A percentile compares a stretch with the other conserved stretches of the same genome.
Evolutionary conservation across 2,888 invertebrate species (phyloP).

Genomic region (Listrodromus nycthemerus): DNA sequence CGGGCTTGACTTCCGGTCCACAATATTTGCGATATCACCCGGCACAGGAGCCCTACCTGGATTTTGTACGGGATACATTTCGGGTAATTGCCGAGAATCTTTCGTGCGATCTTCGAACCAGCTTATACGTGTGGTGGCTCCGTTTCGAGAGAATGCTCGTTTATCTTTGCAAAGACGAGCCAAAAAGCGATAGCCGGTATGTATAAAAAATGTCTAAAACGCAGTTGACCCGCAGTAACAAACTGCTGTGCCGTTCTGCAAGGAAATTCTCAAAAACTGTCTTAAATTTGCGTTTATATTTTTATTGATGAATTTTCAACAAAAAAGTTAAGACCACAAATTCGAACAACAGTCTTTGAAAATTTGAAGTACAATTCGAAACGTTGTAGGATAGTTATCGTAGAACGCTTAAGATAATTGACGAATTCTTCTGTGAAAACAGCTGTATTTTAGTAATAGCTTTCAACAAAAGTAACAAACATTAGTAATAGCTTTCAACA

Average conservation of each 20-base stretch:
- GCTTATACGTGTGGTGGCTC: slow-evolving; percentile 88
- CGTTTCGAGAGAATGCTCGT: slow-evolving; percentile 87
- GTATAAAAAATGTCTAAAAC: slow-evolving; percentile 27
- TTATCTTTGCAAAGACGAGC: slow-evolving; percentile 79
- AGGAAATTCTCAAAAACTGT: neutral
- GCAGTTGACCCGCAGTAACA: neutral
- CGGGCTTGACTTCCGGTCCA: slow-evolving; percentile 86
- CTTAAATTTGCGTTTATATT: no score
- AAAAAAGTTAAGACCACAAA: no score
- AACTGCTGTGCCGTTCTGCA: neutral
- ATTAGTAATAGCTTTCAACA: no score
- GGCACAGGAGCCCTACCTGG: slow-evolving; percentile 87
- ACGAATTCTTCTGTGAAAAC: no score
- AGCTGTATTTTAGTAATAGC: no score
- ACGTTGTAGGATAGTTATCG: no score
- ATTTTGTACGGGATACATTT: slow-evolving; percentile 86
- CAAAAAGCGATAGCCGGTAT: slow-evolving; percentile 81
- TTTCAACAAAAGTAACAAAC: neutral
- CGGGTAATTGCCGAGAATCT: slow-evolving; percentile 86
- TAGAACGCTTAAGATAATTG: no score
- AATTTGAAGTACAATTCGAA: no score
- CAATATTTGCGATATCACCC: slow-evolving; percentile 87
- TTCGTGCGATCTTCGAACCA: slow-evolving; percentile 84
- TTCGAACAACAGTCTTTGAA: no score
- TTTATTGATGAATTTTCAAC: no score